Base-by-base conservation (phyloP, 2,113 vertebrate species). In the Grammomys dolichurus region DNA sequence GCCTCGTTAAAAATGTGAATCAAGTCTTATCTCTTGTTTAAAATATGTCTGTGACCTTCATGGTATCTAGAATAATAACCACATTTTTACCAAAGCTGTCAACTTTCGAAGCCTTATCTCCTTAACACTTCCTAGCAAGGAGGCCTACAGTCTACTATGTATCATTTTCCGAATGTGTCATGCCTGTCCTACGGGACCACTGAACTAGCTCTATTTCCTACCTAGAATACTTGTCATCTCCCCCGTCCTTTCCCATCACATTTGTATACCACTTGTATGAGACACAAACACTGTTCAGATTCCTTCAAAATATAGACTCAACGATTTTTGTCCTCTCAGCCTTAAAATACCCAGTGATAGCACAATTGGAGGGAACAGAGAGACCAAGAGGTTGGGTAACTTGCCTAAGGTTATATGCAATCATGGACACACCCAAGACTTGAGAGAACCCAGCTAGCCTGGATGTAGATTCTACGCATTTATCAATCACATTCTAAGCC, bases 21-120 rank as follows among this genome's bases (percentile, higher is more conserved):
- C 28, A 82, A 78, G 73, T 94, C 76, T 94, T 93, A 82, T 76
- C 78, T 76, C 6, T 95, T 70, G 43, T 19, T 86, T 89, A 63
- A 96, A 95, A 91, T 72, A 72, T 77, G 69, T 77, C 51, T 28
- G 17, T 40, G 7, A 84, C 92, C 40, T 63, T 94, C 48, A 17
- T 36, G 56, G 12, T 63, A 13, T 73, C 89, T 87, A 85, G 7
- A 54, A 90, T 78, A 88, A 81, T 33, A 97, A 36, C 24, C 73
- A 93, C 70, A 72, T 60, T 95, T 73, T 96, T 48, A 96, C 65
- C 56, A 93, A 77, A 91, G 14, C 3, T 26, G 89, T 94, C 82
- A 7, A 78, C 54, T 75, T 87, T n/a, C 86, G 20, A 8, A 36
- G 58, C 6, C 12, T 96, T 94, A 60, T 80, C 93, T 67, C 77